Evolutionary conservation across 2,797 vertebrate genomes (phyloP).

Genomic region (Semaprochilodus insignis): DNA sequence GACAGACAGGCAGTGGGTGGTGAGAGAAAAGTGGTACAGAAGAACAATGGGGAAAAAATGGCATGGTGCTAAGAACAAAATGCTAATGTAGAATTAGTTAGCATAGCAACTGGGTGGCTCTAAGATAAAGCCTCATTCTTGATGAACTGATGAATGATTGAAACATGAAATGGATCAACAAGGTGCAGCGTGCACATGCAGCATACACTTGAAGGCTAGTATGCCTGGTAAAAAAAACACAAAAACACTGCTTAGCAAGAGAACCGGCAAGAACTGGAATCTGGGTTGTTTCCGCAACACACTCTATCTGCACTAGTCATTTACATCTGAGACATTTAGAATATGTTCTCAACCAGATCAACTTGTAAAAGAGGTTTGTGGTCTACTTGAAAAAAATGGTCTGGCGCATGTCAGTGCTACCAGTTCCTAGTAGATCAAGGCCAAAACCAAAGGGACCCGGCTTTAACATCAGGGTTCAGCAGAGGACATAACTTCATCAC

Average conservation of each 20-base stretch:
- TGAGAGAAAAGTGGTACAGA: slow-evolving; percentile 22
- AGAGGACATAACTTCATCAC: too few relatives aligned
- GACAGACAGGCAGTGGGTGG: slow-evolving; percentile 31
- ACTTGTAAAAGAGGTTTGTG: background rate
- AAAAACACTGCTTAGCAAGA: slow-evolving; percentile 20
- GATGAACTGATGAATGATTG: background rate
- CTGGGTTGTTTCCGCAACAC: background rate
- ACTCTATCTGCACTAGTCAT: background rate
- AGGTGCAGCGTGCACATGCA: background rate
- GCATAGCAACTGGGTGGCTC: background rate
- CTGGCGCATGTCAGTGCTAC: background rate
- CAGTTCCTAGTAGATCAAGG: background rate
- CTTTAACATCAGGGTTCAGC: background rate
- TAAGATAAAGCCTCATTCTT: background rate
- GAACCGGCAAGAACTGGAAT: background rate
- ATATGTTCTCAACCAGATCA: background rate
- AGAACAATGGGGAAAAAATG: slow-evolving; percentile 13
- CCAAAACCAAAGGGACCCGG: background rate
- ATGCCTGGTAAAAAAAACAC: slow-evolving; percentile 8
- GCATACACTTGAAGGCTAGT: background rate
- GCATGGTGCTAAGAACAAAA: slow-evolving; percentile 4
- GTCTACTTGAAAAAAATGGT: background rate
- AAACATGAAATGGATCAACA: background rate
- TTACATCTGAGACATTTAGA: background rate
- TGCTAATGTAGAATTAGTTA: slow-evolving; percentile 3